Evolutionary conservation across 2,113 vertebrate species (phyloP).

Genomic region (Dryoscopus gambensis): DNA sequence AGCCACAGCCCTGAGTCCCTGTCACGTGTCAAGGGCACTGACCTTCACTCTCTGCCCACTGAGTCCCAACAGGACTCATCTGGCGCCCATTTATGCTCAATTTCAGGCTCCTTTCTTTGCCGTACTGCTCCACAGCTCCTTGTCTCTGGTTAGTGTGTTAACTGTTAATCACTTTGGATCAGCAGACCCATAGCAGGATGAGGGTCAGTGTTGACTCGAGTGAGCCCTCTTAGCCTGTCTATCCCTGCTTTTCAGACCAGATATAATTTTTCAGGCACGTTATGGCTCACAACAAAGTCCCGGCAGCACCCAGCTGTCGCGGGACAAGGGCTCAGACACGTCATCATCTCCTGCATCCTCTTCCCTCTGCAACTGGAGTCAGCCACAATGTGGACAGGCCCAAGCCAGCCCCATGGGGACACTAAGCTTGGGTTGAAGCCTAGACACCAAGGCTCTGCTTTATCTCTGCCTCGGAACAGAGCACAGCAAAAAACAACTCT

Average conservation of each 20-base stretch:
- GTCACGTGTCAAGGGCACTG: not conserved
- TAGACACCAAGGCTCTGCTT: not conserved
- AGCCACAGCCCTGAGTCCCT: not conserved
- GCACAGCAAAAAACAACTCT: not conserved
- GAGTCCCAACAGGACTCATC: not conserved
- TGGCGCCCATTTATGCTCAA: not conserved
- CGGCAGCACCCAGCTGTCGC: not conserved
- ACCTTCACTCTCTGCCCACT: not conserved
- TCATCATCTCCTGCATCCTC: not conserved
- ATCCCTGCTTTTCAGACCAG: not conserved
- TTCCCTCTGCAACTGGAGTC: not conserved
- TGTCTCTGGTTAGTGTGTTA: not conserved
- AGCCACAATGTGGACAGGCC: not conserved
- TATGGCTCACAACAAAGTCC: not conserved
- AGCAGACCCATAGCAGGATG: not conserved
- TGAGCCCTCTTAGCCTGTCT: not conserved
- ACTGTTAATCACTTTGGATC: not conserved
- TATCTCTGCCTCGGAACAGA: slow-evolving; percentile 17
- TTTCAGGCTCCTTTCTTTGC: not conserved
- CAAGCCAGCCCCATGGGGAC: not conserved
- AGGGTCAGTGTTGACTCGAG: not conserved
- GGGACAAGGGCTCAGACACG: not conserved
- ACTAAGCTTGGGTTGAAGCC: slow-evolving; percentile 27
- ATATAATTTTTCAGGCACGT: not conserved
- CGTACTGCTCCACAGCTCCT: not conserved